Evolutionary conservation across 2,888 invertebrate species (phyloP).

Genomic region (Andrena camellia): DNA sequence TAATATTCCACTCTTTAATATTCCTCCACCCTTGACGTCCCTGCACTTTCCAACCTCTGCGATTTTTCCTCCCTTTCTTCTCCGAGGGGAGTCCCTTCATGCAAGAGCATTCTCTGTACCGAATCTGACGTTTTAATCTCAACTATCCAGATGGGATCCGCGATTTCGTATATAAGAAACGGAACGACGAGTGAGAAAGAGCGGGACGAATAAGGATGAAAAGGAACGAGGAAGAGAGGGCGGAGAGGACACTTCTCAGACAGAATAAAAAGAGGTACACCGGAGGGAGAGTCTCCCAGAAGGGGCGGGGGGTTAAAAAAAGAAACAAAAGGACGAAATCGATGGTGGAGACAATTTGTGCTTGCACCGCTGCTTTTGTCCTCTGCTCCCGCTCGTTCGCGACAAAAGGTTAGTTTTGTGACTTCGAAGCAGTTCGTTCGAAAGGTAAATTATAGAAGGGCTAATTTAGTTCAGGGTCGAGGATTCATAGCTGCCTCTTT

Average conservation of each 20-base stretch:
- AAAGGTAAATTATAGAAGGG: neutral
- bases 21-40: conserved; percentile 40
- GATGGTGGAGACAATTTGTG: conserved; percentile 61
- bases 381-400: neutral
- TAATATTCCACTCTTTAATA: conserved; percentile 79
- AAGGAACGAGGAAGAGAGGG: conserved; percentile 29
- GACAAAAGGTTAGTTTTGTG: conserved; percentile 17
- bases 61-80: conserved; percentile 12
- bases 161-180: conserved; percentile 76
- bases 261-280: conserved; percentile 38
- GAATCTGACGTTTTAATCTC: conserved; percentile 84
- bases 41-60: conserved; percentile 25
- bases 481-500: neutral
- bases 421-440: neutral
- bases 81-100: conserved; percentile 60
- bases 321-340: conserved; percentile 45
- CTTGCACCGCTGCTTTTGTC: conserved; percentile 36
- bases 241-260: conserved; percentile 51
- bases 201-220: conserved; percentile 16
- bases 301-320: conserved; percentile 2
- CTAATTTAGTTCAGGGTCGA: neutral
- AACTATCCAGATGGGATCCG: conserved; percentile 83
- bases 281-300: conserved; percentile 15
- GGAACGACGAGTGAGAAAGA: conserved; percentile 15
- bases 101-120: conserved; percentile 69